Evolutionary conservation across 2,113 vertebrate genomes (phyloP).

Genomic region (Scopus umbretta): DNA sequence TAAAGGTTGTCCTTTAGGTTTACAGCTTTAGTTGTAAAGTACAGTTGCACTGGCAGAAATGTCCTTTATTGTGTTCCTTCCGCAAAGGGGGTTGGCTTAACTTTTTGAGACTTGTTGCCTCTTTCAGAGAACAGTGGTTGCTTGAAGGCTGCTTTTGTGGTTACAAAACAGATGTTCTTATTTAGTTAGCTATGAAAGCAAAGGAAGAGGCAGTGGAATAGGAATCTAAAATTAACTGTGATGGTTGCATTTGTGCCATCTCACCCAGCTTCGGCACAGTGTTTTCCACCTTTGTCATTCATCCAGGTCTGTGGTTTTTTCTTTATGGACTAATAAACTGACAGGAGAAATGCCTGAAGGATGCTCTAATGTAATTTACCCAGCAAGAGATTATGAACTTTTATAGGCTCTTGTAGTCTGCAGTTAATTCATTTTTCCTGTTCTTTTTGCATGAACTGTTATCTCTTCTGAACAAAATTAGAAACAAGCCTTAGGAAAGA

Average conservation of each 20-base stretch:
- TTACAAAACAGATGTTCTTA: neutral
- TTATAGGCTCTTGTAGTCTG: neutral
- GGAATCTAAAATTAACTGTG: neutral
- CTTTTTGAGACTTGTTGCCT: neutral
- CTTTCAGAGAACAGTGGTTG: neutral
- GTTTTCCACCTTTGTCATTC: neutral
- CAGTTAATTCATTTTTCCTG: constrained; percentile 12
- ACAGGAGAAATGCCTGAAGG: neutral
- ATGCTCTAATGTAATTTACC: neutral
- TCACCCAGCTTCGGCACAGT: neutral
- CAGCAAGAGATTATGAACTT: neutral
- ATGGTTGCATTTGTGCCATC: neutral
- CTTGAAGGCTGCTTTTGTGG: neutral
- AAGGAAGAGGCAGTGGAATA: neutral
- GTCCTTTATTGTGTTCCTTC: neutral
- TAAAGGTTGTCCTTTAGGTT: accelerated
- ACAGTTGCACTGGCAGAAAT: neutral
- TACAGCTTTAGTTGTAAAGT: neutral
- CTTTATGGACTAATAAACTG: neutral
- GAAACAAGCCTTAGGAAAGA: neutral
- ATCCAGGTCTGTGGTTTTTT: neutral
- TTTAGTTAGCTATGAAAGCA: neutral
- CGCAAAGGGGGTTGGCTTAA: neutral
- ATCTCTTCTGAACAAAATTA: neutral
- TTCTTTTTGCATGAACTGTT: neutral